phyloP scores from a whole-genome alignment of 2,113 vertebrate species.

The Hypanus sabinus region DNA sequence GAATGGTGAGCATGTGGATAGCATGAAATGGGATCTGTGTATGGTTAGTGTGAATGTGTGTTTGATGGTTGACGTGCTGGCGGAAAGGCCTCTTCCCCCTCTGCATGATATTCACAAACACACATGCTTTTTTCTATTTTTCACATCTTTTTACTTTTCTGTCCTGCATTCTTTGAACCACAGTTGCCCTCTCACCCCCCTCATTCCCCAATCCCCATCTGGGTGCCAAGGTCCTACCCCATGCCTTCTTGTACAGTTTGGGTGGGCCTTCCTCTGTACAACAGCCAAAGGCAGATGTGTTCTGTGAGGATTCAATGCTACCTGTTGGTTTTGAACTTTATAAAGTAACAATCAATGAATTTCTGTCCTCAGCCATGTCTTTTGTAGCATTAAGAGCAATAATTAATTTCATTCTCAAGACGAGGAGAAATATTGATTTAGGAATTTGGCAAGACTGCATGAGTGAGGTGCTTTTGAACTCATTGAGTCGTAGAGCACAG shows the following conservation, averaged over 20 bases:
- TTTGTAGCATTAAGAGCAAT: neutral
- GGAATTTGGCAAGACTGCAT: neutral
- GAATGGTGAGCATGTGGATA: no score
- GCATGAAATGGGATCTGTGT: no score
- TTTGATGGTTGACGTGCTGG: no score
- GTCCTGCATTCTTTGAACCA: neutral
- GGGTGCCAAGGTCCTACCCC: neutral
- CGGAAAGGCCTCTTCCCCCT: no score
- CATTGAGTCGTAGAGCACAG: no score
- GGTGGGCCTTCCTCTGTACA: neutral
- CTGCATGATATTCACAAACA: neutral
- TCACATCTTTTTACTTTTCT: neutral
- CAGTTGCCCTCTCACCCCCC: neutral
- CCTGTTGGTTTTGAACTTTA: neutral
- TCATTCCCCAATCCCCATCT: neutral
- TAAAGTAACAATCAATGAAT: neutral
- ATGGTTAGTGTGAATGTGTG: no score
- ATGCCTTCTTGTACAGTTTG: neutral
- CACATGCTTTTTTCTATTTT: neutral
- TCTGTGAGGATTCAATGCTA: neutral
- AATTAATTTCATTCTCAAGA: no score
- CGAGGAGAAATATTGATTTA: neutral
- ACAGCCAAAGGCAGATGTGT: neutral
- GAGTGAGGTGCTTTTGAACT: no score
- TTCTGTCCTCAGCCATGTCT: neutral